These are phyloP conservation scores for Onychostoma macrolepis DNA, from an alignment of 2,113 vertebrate species.

Conservation along the genomic window DNA sequence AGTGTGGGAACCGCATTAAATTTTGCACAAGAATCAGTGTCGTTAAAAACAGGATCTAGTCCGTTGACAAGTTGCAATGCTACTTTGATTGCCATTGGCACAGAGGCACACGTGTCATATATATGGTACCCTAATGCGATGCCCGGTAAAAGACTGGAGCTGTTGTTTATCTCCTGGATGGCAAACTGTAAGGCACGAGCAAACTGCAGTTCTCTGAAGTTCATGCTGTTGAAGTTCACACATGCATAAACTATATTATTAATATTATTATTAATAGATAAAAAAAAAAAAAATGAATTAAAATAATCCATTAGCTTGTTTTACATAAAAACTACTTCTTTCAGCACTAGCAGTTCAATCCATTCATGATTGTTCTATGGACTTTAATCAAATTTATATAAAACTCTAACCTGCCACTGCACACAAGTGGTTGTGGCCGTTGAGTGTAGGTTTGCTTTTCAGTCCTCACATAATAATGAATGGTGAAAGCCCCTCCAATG, in stretches of 20 bases:
- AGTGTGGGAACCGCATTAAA: constrained; percentile 58
- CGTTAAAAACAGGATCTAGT: constrained; percentile 59
- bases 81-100: constrained; percentile 57
- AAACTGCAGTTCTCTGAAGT: constrained; percentile 67
- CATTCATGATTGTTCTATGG: neutral
- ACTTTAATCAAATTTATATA: neutral
- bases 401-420: constrained; percentile 70
- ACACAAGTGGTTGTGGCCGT: constrained; percentile 63
- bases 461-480: constrained; percentile 59
- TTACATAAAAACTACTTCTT: neutral
- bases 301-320: neutral
- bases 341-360: neutral
- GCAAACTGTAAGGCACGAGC: constrained; percentile 70
- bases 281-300: neutral
- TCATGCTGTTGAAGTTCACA: constrained; percentile 61
- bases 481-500: constrained; percentile 69
- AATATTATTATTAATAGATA: neutral
- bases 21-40: neutral
- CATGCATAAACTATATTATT: neutral
- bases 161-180: constrained; percentile 76
- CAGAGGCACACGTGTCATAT: constrained; percentile 69
- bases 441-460: constrained; percentile 62
- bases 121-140: constrained; percentile 60
- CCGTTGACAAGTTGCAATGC: constrained; percentile 68
- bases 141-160: constrained; percentile 67